phyloP scores from a whole-genome alignment of 2,797 vertebrate genomes.

The Furcifer pardalis region DNA sequence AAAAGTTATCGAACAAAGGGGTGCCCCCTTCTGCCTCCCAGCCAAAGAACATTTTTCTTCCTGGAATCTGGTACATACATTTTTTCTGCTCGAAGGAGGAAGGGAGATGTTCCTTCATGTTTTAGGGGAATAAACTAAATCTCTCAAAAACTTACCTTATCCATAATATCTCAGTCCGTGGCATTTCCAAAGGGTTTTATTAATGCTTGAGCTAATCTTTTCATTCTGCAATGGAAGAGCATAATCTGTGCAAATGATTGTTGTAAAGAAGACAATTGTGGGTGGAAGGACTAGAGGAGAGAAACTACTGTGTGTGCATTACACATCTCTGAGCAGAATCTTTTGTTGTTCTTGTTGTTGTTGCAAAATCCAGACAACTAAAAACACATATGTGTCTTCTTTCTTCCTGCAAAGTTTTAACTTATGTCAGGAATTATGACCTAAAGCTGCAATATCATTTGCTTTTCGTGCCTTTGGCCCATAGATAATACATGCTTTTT shows the following conservation, averaged over 20 bases:
- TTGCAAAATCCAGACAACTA: slow-evolving; percentile 35
- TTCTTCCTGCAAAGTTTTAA: slow-evolving; percentile 20
- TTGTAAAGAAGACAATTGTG: slow-evolving; percentile 45
- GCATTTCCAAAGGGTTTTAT: slow-evolving; percentile 52
- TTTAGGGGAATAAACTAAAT: slow-evolving; percentile 15
- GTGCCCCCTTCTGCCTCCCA: too few species aligned
- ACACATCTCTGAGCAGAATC: slow-evolving; percentile 46
- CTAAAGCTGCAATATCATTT: slow-evolving; percentile 9
- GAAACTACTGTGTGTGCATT: slow-evolving; percentile 37
- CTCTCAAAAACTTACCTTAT: slow-evolving; percentile 33
- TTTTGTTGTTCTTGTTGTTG: not conserved
- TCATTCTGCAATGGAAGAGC: slow-evolving; percentile 27
- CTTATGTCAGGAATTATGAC: not conserved
- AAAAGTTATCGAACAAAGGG: too few species aligned
- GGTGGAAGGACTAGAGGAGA: slow-evolving; percentile 39
- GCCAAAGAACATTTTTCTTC: too few species aligned
- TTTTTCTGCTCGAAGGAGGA: not conserved
- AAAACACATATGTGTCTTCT: slow-evolving; percentile 6
- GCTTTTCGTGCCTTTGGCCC: slow-evolving; percentile 39
- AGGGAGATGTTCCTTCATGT: not conserved
- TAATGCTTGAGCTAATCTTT: slow-evolving; percentile 42
- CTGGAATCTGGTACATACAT: not conserved
- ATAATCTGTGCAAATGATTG: slow-evolving; percentile 12
- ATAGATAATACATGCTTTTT: too few species aligned
- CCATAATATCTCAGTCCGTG: slow-evolving; percentile 5